These are phyloP conservation scores for Alcis repandata DNA, from an alignment of 2,888 invertebrate species.

Conservation along the genomic window DNA sequence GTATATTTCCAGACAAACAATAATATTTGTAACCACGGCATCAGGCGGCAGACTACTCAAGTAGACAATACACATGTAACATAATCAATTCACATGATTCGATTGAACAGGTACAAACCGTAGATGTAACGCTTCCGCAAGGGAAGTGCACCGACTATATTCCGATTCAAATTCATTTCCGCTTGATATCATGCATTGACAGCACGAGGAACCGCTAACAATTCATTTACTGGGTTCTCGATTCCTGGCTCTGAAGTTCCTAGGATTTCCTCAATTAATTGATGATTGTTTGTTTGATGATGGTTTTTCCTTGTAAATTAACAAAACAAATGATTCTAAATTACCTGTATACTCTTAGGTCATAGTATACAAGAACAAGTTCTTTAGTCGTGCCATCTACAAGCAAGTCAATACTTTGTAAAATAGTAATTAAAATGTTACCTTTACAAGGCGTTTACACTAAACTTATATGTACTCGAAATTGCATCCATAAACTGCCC, in stretches of 20 bases:
- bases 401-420: no score
- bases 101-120: constrained; percentile 39
- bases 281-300: background rate
- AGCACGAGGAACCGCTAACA: constrained; percentile 34
- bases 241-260: constrained; percentile 24
- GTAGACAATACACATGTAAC: constrained; percentile 1
- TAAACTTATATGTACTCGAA: no score
- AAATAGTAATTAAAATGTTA: no score
- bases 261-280: background rate
- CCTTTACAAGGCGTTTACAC: no score
- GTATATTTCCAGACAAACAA: no score
- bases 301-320: background rate
- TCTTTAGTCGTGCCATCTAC: no score
- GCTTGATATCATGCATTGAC: constrained; percentile 52
- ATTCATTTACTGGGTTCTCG: constrained; percentile 22
- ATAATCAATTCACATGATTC: constrained; percentile 17
- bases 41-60: background rate
- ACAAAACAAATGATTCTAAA: no score
- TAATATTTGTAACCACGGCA: no score
- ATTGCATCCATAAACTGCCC: no score
- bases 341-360: no score
- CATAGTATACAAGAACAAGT: no score
- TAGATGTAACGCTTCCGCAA: constrained; percentile 73
- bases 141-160: constrained; percentile 78
- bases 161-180: constrained; percentile 81